Conservation (phyloP, 2,888 invertebrate genomes). For the Linnaemya vulpina region DNA sequence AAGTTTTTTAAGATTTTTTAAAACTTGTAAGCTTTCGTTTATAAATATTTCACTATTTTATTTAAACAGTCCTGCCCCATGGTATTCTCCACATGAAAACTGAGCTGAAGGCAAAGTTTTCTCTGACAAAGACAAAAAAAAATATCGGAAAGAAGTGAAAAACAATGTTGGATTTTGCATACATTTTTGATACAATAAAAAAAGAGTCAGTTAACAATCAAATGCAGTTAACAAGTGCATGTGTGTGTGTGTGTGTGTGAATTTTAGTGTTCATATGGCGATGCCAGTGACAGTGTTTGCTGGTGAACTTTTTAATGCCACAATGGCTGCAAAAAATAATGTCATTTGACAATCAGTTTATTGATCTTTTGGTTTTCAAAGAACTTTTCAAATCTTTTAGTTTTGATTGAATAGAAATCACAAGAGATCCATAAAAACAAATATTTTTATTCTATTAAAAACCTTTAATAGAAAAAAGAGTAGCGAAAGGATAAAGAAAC, state of each 20-base stretch:
- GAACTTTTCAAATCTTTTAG: conserved; percentile 34
- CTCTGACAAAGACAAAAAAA: background rate
- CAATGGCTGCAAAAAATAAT: conserved; percentile 36
- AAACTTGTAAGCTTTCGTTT: too few relatives aligned
- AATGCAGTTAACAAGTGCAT: conserved; percentile 55
- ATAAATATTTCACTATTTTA: too few relatives aligned
- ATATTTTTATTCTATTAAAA: conserved; percentile 19
- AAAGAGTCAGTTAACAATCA: conserved; percentile 65
- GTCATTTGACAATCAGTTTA: conserved; percentile 57
- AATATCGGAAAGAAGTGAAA: background rate
- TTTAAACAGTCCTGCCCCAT: background rate
- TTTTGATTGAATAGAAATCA: conserved; percentile 45
- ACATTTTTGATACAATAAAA: conserved; percentile 40
- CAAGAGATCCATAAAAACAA: conserved; percentile 52
- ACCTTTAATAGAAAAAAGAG: background rate
- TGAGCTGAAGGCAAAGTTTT: conserved; percentile 35
- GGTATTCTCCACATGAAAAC: conserved; percentile 3
- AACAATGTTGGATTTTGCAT: conserved; percentile 55
- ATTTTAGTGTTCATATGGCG: background rate
- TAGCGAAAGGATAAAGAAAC: background rate
- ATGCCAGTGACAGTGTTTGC: background rate
- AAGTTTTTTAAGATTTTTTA: too few relatives aligned
- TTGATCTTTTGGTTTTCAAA: conserved; percentile 59
- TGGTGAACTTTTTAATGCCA: conserved; percentile 26
- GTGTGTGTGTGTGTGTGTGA: background rate